Evolutionary conservation across 2,888 invertebrate species (phyloP), one percentile per base, ranked within the genome.

Genomic region (Liopterus haemorrhoidalis): DNA sequence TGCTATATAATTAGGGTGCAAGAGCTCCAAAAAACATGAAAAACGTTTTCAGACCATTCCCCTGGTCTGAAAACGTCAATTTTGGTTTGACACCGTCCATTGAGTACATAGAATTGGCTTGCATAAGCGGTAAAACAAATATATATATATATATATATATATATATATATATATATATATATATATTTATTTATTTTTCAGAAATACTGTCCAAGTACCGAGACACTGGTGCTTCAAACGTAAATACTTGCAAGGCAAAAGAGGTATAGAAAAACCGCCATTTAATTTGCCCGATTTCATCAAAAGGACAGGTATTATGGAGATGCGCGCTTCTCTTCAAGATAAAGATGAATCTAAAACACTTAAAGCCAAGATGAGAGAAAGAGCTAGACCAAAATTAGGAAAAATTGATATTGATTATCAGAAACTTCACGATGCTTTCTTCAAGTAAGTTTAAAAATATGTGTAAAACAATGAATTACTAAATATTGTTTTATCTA

Each of bases 381-480:
- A 99, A 65, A 79, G 94, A 49, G 84, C 95, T 0, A 76, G 99
- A 15, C 99, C 99, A 0, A 99, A 99, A 69, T 81, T 99, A 61
- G 99, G 99, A 21, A 97, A 97, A 74, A 99, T 99, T 58, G 99
- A 99, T 66, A 99, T 99, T 54, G 99, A 99, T 70, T 99, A 99
- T 66, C 97, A 99, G 68, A 99, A 99, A 63, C 70, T 99, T 16
- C 99, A 99, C 59, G 99, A 99, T 63, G 99, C 99, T 0, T 99
- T 99, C 72, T 99, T 99, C 75, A 90, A 89, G 78, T 82, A 60
- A 69, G 72, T 68, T 28, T 9, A 9, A 6, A n/a, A 11, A 28
- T 11, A 8, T 5, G 28, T 28, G 5, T n/a, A 12, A 28, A 22
- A 6, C 8, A 8, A 22, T 22, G 22, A 22, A 22, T 22, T 5